These are phyloP conservation scores for Drosophila limbata DNA, from an alignment of 2,888 invertebrate genomes.

Conservation along the genomic window DNA sequence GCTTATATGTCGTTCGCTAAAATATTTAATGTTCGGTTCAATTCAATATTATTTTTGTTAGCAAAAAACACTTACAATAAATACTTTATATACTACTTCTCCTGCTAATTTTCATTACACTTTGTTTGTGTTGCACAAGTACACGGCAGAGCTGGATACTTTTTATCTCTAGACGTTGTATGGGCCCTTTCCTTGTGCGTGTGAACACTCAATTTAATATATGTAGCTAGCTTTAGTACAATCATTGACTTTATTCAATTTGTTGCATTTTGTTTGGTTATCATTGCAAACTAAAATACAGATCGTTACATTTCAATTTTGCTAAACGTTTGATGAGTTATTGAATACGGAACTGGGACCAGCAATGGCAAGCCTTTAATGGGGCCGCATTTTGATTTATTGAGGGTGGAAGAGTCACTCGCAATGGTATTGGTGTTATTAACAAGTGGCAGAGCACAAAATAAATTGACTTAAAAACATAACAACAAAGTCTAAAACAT, in stretches of 20 bases:
- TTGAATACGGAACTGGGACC: slow-evolving; percentile 1
- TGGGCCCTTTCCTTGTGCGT: slow-evolving; percentile 27
- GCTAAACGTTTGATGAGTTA: not conserved
- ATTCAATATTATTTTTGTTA: slow-evolving; percentile 69
- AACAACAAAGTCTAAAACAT: slow-evolving; percentile 64
- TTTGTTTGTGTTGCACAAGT: slow-evolving; percentile 35
- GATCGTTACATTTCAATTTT: slow-evolving; percentile 25
- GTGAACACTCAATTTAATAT: slow-evolving; percentile 44
- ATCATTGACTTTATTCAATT: slow-evolving; percentile 53
- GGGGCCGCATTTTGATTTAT: not conserved
- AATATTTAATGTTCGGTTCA: slow-evolving; percentile 62
- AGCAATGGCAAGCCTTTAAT: not conserved
- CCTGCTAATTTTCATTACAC: slow-evolving; percentile 40
- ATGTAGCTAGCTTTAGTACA: slow-evolving; percentile 58
- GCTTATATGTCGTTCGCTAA: slow-evolving; percentile 38
- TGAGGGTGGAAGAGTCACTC: not conserved
- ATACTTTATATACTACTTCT: slow-evolving; percentile 31
- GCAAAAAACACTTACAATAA: slow-evolving; percentile 74
- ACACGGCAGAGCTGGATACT: slow-evolving; percentile 1
- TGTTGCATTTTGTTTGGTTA: slow-evolving; percentile 44
- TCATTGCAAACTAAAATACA: slow-evolving; percentile 30
- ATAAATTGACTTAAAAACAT: slow-evolving; percentile 71
- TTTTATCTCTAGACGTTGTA: not conserved
- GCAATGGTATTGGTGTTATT: not conserved
- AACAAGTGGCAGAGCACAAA: slow-evolving; percentile 33